Conservation (phyloP, 2,113 vertebrate genomes). For the Gopherus flavomarginatus region DNA sequence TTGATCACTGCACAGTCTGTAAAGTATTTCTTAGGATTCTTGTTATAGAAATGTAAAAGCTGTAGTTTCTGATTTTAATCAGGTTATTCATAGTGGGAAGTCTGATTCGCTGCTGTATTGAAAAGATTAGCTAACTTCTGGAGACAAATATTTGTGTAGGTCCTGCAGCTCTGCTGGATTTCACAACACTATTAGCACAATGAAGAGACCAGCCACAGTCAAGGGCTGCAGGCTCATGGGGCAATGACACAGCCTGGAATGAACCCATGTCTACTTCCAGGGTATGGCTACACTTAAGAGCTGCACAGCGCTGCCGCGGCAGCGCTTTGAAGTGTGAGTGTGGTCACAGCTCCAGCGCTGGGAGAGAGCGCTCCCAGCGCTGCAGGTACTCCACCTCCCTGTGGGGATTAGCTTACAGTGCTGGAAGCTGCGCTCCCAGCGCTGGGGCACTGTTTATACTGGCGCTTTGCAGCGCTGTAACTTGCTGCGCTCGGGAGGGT, state of each 20-base stretch:
- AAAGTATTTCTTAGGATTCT: background rate
- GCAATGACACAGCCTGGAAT: slow-evolving; percentile 12
- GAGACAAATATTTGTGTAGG: background rate
- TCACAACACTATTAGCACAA: background rate
- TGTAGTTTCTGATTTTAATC: background rate
- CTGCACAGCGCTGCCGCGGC: no score
- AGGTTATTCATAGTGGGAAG: background rate
- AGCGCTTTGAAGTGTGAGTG: no score
- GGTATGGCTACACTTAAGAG: no score
- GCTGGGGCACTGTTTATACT: no score
- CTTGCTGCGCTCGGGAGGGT: no score
- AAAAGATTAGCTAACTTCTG: background rate
- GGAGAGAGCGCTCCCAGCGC: no score
- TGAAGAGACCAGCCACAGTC: background rate
- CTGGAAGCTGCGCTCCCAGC: no score
- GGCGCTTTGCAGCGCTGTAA: no score
- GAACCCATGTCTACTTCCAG: background rate
- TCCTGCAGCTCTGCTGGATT: background rate
- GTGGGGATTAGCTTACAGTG: no score
- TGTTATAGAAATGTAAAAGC: background rate
- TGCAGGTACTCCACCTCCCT: no score
- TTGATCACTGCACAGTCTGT: background rate
- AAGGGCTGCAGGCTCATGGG: background rate
- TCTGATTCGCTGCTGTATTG: background rate
- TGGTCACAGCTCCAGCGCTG: no score